Percentiles rank a stretch among this genome's conserved stretches.
These are phyloP conservation scores for Choristoneura fumiferana DNA, from an alignment of 1,140 invertebrate species.

Conservation along the genomic window DNA sequence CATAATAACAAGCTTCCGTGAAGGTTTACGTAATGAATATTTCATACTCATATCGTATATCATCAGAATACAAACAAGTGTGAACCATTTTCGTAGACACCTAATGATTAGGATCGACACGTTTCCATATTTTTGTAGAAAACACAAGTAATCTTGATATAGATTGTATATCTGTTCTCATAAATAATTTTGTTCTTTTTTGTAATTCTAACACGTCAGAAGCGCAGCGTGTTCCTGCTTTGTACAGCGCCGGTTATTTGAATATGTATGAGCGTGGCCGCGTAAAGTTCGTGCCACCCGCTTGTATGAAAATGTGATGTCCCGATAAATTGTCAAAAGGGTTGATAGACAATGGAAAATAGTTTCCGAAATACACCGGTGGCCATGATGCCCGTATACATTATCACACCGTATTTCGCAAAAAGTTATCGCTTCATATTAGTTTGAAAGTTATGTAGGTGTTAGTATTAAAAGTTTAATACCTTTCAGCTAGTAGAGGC, in stretches of 20 bases:
- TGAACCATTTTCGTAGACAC: neutral
- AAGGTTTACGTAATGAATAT: too few relatives aligned
- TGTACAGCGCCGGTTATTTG: conserved; percentile 65
- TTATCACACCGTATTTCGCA: neutral
- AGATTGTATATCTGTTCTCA: conserved; percentile 59
- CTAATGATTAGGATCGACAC: conserved; percentile 11
- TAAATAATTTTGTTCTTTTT: conserved; percentile 58
- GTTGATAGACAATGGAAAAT: conserved; percentile 67
- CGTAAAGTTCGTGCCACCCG: conserved; percentile 51
- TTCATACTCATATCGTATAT: conserved; percentile 2
- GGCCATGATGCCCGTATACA: conserved; percentile 26
- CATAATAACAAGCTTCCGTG: too few relatives aligned
- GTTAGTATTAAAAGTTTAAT: too few relatives aligned
- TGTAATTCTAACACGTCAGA: conserved; percentile 69
- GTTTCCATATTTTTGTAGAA: conserved; percentile 2
- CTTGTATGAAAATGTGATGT: conserved; percentile 74
- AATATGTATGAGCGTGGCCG: conserved; percentile 72
- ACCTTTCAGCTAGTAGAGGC: too few relatives aligned
- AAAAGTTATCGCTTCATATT: too few relatives aligned
- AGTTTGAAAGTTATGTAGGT: too few relatives aligned
- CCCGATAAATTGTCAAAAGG: conserved; percentile 74
- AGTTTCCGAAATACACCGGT: conserved; percentile 46
- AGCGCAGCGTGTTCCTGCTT: conserved; percentile 64
- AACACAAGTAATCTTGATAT: conserved; percentile 40
- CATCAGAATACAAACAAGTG: conserved; percentile 7